Evolutionary conservation across 2,888 invertebrate species (phyloP).

Genomic region (Habroteleia sp.): DNA sequence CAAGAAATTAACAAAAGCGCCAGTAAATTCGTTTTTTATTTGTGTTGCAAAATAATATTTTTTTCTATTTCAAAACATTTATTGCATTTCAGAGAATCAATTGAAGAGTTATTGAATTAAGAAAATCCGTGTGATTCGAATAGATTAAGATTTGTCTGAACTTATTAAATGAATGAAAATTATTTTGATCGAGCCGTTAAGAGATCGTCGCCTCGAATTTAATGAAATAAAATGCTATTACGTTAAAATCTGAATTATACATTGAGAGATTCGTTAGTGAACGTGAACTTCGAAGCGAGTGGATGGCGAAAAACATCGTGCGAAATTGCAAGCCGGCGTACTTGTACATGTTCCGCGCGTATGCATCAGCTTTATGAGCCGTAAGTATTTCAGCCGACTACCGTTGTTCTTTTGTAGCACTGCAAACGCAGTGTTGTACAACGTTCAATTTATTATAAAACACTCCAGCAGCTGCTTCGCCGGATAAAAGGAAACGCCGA

Average conservation of each 20-base stretch:
- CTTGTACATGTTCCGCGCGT: slow-evolving; percentile 38
- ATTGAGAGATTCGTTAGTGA: no score
- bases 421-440: slow-evolving; percentile 35
- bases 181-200: no score
- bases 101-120: no score
- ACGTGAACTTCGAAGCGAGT: slow-evolving; percentile 30
- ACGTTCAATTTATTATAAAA: slow-evolving; percentile 57
- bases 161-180: no score
- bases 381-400: slow-evolving; percentile 51
- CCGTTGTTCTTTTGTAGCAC: slow-evolving; percentile 52
- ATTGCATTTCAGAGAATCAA: no score
- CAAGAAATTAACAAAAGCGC: no score
- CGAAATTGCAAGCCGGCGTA: slow-evolving; percentile 35
- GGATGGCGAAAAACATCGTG: slow-evolving; percentile 35
- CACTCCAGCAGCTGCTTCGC: slow-evolving; percentile 37
- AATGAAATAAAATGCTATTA: background rate
- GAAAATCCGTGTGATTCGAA: no score
- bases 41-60: no score
- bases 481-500: slow-evolving; percentile 45
- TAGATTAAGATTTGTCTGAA: no score
- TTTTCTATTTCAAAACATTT: no score
- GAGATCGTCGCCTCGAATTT: background rate
- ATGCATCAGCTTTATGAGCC: slow-evolving; percentile 57
- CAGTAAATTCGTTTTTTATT: no score
- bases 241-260: slow-evolving; percentile 67